Evolutionary conservation across 2,797 vertebrate genomes (phyloP).

Genomic region (Peromyscus nudipes): DNA sequence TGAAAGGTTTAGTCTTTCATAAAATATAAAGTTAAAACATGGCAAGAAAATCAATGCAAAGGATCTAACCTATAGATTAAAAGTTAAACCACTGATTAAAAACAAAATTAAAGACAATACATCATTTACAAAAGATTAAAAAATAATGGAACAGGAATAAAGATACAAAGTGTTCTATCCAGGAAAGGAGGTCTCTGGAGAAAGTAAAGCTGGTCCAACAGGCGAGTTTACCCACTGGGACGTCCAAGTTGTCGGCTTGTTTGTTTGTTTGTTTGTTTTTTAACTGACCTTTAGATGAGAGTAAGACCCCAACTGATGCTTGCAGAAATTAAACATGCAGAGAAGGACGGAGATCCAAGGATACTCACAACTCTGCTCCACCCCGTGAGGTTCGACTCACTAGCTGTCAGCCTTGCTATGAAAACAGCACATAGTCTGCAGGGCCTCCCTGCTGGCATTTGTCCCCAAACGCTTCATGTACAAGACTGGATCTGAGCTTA

Average conservation of each 20-base stretch:
- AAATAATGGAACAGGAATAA: conserved; percentile 7
- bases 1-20: background rate
- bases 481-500: background rate
- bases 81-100: conserved; percentile 33
- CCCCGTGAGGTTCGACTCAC: background rate
- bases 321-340: background rate
- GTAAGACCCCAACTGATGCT: background rate
- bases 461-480: background rate
- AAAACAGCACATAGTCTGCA: background rate
- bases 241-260: background rate
- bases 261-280: background rate
- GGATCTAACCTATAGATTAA: conserved; percentile 18
- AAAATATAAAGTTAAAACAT: conserved; percentile 15
- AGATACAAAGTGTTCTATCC: background rate
- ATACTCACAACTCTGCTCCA: background rate
- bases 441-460: background rate
- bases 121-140: conserved; percentile 34
- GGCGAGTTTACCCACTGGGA: background rate
- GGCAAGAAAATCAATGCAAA: conserved; percentile 41
- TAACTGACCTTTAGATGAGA: background rate
- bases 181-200: background rate
- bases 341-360: conserved; percentile 3
- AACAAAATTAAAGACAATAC: conserved; percentile 33
- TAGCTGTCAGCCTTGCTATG: background rate
- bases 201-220: background rate